Percentiles rank a stretch among this genome's conserved stretches.
Evolutionary conservation across 2,113 vertebrate species (phyloP).

Genomic region (Coturnix japonica): DNA sequence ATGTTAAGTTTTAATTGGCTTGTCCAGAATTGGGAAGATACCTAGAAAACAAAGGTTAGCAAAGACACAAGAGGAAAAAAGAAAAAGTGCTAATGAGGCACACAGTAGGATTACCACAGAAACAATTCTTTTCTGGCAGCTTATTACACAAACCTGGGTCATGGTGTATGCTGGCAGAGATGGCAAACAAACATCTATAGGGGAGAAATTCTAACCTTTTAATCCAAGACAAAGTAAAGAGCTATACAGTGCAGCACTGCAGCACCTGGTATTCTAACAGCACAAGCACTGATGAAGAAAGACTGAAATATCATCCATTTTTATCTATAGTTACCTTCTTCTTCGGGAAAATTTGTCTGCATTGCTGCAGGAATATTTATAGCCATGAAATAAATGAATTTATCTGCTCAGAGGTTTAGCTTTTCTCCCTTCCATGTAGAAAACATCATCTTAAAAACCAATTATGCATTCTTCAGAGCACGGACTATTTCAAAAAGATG

Average conservation of each 20-base stretch:
- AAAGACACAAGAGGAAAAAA: background rate
- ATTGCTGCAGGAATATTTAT: background rate
- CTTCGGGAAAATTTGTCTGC: background rate
- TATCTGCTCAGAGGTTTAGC: background rate
- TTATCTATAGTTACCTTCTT: background rate
- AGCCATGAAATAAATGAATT: background rate
- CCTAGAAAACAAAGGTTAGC: background rate
- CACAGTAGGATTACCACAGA: background rate
- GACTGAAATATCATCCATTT: background rate
- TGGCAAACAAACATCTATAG: fast-evolving
- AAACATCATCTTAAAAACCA: background rate
- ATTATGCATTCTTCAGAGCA: background rate
- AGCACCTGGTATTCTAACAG: background rate
- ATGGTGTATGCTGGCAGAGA: background rate
- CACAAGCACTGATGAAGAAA: background rate
- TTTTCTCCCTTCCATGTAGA: background rate
- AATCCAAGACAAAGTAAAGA: background rate
- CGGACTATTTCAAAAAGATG: background rate
- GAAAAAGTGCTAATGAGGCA: background rate
- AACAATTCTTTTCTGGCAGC: background rate
- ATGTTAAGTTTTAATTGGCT: background rate
- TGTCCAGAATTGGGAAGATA: background rate
- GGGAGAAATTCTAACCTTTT: background rate
- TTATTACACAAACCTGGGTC: background rate
- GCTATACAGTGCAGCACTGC: background rate